Evolutionary conservation across 2,113 vertebrate genomes (phyloP).

Genomic region (Hylia prasina): DNA sequence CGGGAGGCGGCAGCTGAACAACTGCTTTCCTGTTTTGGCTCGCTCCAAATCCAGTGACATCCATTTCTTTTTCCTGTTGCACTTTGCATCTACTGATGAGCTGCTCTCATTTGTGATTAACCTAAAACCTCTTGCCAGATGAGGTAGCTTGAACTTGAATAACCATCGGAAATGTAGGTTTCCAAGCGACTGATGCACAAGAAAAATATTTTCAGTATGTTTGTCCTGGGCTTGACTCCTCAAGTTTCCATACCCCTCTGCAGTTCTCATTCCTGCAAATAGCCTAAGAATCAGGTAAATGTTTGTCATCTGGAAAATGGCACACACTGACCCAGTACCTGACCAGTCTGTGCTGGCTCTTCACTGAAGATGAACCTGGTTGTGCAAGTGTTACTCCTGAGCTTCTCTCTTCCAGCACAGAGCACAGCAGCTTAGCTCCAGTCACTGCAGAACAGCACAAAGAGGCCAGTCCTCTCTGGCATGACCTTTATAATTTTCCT

Average conservation of each 20-base stretch:
- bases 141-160: not conserved
- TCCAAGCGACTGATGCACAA: not conserved
- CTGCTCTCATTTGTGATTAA: not conserved
- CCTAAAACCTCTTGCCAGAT: not conserved
- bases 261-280: not conserved
- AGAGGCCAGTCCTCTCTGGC: not conserved
- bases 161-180: not conserved
- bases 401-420: not conserved
- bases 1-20: rapidly evolving
- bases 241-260: not conserved
- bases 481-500: not conserved
- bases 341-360: rapidly evolving
- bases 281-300: not conserved
- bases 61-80: not conserved
- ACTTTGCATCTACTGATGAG: not conserved
- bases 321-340: not conserved
- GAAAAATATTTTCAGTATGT: not conserved
- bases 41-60: not conserved
- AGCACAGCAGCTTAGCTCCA: not conserved
- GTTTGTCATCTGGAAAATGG: not conserved
- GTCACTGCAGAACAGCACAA: not conserved
- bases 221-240: not conserved
- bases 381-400: not conserved
- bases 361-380: not conserved
- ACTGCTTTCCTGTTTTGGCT: not conserved